phyloP scores from a whole-genome alignment of 2,797 vertebrate species.

The Setipinna tenuifilis region DNA sequence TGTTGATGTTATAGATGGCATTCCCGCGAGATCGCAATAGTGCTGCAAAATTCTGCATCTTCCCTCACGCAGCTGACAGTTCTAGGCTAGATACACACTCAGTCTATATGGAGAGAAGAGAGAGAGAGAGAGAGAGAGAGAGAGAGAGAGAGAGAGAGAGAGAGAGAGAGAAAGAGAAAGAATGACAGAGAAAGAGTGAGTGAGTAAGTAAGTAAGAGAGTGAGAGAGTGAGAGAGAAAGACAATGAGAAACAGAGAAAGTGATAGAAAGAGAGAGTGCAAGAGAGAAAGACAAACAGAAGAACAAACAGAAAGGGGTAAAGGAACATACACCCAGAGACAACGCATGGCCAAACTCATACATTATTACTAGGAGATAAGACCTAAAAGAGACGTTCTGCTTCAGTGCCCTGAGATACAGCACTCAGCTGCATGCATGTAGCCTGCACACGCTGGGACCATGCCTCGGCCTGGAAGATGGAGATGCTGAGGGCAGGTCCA shows the following conservation, averaged over 20 bases:
- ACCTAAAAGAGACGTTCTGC: conserved; percentile 31
- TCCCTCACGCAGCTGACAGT: conserved; percentile 25
- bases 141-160: not conserved
- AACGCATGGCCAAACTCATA: conserved; percentile 18
- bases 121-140: not conserved
- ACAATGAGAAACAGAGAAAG: too few relatives aligned
- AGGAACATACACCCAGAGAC: not conserved
- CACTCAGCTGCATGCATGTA: conserved; percentile 22
- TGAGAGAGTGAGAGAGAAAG: too few relatives aligned
- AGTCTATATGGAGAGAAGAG: not conserved
- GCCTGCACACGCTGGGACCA: not conserved
- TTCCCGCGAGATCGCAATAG: not conserved
- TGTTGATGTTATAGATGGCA: conserved; percentile 1
- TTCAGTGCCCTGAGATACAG: conserved; percentile 20
- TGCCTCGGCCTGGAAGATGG: conserved; percentile 20
- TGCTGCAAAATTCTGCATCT: conserved; percentile 3
- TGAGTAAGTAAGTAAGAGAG: too few relatives aligned
- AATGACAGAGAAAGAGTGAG: not conserved
- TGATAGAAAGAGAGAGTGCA: too few relatives aligned
- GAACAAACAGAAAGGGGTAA: not conserved
- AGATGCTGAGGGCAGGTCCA: conserved; percentile 1
- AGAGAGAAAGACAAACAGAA: not conserved
- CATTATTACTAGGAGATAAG: conserved; percentile 38
- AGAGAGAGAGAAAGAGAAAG: not conserved
- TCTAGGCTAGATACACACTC: conserved; percentile 28